A percentile compares a stretch with the other conserved stretches of the same genome.
Conservation (phyloP, 2,888 invertebrate species). For the Microplitis manilae region DNA sequence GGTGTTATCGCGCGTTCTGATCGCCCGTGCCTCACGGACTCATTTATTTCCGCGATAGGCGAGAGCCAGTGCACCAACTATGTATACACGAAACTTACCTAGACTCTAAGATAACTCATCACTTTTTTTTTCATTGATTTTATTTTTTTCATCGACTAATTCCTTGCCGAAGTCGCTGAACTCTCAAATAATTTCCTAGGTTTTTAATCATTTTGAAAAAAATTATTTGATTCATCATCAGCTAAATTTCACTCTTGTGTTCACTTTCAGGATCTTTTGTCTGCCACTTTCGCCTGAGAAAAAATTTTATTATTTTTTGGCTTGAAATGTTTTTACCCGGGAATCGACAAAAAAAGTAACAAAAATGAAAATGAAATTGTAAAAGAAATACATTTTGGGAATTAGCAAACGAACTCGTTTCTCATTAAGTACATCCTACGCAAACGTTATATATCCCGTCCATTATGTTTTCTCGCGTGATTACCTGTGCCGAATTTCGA, state of each 20-base stretch:
- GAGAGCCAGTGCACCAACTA: slow-evolving; percentile 30
- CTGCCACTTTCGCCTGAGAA: too few relatives aligned
- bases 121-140: background rate
- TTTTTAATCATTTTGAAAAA: too few relatives aligned
- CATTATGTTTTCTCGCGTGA: slow-evolving; percentile 56
- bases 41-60: slow-evolving; percentile 39
- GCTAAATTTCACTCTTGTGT: too few relatives aligned
- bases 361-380: background rate
- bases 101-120: background rate
- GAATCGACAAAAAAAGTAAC: too few relatives aligned
- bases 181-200: background rate
- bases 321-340: too few relatives aligned
- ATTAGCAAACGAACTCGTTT: slow-evolving; percentile 30
- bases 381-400: slow-evolving; percentile 5
- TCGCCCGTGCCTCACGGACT: slow-evolving; percentile 39
- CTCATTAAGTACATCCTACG: slow-evolving; percentile 28
- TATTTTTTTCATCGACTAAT: background rate
- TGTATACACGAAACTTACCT: slow-evolving; percentile 20
- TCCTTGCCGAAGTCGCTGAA: slow-evolving; percentile 1
- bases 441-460: slow-evolving; percentile 27
- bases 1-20: slow-evolving; percentile 40
- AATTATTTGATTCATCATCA: too few relatives aligned
- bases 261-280: too few relatives aligned
- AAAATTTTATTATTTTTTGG: too few relatives aligned
- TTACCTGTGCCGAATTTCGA: slow-evolving; percentile 58